Evolutionary conservation across 2,113 vertebrate species (phyloP), one percentile per base, ranked within the genome.

Genomic region (Ictalurus punctatus): DNA sequence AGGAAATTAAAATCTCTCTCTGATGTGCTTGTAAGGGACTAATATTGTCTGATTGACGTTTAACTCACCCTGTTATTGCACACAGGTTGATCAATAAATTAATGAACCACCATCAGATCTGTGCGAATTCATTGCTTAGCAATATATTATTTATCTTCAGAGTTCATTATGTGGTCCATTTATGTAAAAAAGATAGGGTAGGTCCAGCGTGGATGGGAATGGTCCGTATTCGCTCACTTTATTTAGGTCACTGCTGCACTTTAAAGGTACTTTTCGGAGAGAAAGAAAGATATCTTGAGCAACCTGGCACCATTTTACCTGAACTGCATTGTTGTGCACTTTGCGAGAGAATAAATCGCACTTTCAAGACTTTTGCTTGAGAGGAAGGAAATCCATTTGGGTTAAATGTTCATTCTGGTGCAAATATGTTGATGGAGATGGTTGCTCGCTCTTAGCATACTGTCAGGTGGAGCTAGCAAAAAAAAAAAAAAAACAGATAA

Each of bases 11-110:
- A 94, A 93, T 94, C 91, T 94, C 91, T 89, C 87, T 94, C 90
- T 94, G 92, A 95, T 93, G 93, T 92, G 40, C 87, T 71, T 88
- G 80, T 91, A 86, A 85, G 91, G 40, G 69, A 91, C 94, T 87
- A 92, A 93, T 93, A 94, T 94, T 92, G 85, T 94, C 90, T 94
- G 94, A 95, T 94, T 95, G 95, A 95, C 94, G 93, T 94, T 96
- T 95, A 95, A 94, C 94, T 94, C 93, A 83, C 89, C 95, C 93
- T 88, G 93, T 92, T 94, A 58, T 85, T 91, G 90, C 40, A 90
- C 91, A 90, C 90, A 84, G 85, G 86, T 56, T 91, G 82, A 95
- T 95, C 94, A 95, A 96, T 96, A 95, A 95, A 95, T 96, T 90
- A 95, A 93, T 84, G 93, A 94, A 90, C 89, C 90, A 10, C 89